These are phyloP conservation scores for Sebastes diploproa DNA, from an alignment of 2,797 vertebrate genomes.

Conservation along the genomic window DNA sequence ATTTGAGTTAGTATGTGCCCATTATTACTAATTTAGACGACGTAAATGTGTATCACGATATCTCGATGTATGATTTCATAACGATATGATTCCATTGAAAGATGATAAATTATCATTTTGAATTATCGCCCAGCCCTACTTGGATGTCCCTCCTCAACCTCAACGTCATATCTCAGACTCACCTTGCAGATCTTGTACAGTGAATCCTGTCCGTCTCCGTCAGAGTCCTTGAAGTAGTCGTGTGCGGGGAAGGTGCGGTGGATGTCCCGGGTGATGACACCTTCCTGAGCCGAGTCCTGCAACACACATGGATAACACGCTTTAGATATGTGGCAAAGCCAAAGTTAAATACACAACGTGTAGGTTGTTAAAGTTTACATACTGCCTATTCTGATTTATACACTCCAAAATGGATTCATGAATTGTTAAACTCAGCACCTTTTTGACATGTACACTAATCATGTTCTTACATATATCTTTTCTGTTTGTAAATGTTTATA, in stretches of 20 bases:
- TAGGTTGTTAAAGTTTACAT: not conserved
- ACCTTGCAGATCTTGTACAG: slow-evolving; percentile 99
- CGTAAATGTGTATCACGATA: too few relatives aligned
- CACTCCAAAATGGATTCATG: not conserved
- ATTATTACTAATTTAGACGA: fast-evolving
- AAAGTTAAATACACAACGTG: not conserved
- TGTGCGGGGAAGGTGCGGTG: slow-evolving; percentile 98
- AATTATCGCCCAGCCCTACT: too few relatives aligned
- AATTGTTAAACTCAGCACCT: not conserved
- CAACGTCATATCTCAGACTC: slow-evolving; percentile 22
- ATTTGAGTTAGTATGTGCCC: too few relatives aligned
- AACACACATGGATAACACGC: slow-evolving; percentile 8
- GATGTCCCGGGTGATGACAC: slow-evolving; percentile 95
- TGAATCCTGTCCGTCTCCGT: slow-evolving; percentile 96
- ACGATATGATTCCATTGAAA: fast-evolving
- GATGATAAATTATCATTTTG: too few relatives aligned
- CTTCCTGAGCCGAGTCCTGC: slow-evolving; percentile 93
- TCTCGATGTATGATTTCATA: too few relatives aligned
- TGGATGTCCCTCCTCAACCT: not conserved
- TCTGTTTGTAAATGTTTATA: not conserved
- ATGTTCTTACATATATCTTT: not conserved
- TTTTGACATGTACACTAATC: not conserved
- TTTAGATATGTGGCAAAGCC: not conserved
- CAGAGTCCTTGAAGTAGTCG: slow-evolving; percentile 96
- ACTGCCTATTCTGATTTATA: not conserved